These are phyloP conservation scores for Anguilla marmorata DNA, from an alignment of 2,797 vertebrate genomes.

Conservation along the genomic window DNA sequence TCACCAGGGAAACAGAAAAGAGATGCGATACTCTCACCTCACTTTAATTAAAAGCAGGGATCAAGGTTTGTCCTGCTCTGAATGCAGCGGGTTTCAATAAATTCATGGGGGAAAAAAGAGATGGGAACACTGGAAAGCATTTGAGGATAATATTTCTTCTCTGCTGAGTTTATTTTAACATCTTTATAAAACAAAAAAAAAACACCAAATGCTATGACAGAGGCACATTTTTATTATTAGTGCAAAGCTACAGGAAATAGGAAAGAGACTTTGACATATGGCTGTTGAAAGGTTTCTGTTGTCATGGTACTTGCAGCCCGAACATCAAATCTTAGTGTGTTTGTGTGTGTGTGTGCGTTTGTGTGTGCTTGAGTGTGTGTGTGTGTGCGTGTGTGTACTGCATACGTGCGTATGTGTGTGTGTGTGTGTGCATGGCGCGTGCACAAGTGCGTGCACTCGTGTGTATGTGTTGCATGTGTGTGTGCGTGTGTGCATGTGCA, in stretches of 20 bases:
- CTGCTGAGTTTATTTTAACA: not conserved
- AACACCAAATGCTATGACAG: not conserved
- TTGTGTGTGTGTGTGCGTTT: not conserved
- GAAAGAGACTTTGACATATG: not conserved
- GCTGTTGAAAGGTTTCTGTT: not conserved
- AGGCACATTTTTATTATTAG: constrained; percentile 5
- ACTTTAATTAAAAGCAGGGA: not conserved
- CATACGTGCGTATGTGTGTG: too few species aligned
- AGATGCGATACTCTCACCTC: not conserved
- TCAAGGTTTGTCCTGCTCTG: not conserved
- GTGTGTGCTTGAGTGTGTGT: not conserved
- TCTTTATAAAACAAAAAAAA: not conserved
- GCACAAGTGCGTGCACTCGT: not conserved
- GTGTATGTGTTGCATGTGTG: not conserved
- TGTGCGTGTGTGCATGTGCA: too few species aligned
- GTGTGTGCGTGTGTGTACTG: not conserved
- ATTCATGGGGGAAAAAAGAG: not conserved
- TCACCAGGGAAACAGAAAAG: not conserved
- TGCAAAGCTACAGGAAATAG: not conserved
- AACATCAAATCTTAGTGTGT: not conserved
- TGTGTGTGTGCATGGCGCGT: not conserved
- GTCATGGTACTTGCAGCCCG: not conserved
- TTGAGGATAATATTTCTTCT: constrained; percentile 13
- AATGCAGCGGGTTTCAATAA: not conserved
- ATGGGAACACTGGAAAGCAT: not conserved